Base-by-base conservation (phyloP, 2,888 invertebrate species). In the Tholera decimalis region DNA sequence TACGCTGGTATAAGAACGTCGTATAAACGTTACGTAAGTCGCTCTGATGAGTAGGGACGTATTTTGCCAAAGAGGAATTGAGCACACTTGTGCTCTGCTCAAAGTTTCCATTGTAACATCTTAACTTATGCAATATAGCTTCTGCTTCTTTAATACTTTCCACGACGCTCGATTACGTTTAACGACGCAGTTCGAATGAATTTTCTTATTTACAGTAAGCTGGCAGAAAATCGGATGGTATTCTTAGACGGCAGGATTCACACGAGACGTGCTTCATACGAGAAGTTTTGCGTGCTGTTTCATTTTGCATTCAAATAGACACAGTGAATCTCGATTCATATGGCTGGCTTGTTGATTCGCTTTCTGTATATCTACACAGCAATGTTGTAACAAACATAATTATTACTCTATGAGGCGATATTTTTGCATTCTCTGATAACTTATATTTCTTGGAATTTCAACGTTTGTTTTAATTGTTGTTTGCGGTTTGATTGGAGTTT, bases 91-190 rank as follows among this genome's bases (percentile, higher is more conserved):
- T 88, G 91, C 89, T 89, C 87, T 88, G 87, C 88, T 89, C 91
- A 89, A 94, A 94, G 90, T 94, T 95, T 94, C 89, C 94, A 94
- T 91, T 94, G 93, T 93, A 89, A 94, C 92, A 92, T 92, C 93
- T 91, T 89, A 95, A 95, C 94, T 95, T 95, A 93, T 92, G 94
- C 94, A 94, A 94, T 95, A 94, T 93, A 92, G 89, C 92, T 92
- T 92, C 91, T 91, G 92, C 92, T 92, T 92, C 92, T 92, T 93
- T 94, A 93, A 94, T 94, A 94, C 95, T 94, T 95, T 94, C 91
- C 89, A 89, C 88, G 89, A 90, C 93, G 94, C 93, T 94, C 95
- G 95, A 95, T 95, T 95, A 93, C 93, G 87, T 91, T 94, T 95
- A 94, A 95, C 93, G 92, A 90, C 92, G 88, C 89, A 89, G 89